Base-by-base conservation (phyloP, 2,797 vertebrate genomes). In the Gymnodraco acuticeps region DNA sequence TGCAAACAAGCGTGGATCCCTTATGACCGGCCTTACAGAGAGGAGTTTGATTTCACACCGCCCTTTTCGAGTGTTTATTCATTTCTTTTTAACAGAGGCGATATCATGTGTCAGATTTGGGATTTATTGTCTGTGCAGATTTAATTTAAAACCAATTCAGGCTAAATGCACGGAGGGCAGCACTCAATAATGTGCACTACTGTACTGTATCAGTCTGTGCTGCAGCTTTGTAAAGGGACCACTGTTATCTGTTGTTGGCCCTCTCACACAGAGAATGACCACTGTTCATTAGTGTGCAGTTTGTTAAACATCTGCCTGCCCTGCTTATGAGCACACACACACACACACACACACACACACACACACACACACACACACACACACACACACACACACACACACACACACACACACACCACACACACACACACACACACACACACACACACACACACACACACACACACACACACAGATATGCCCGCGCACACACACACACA, bases 1-100 rank as follows among this genome's bases (percentile, higher is more conserved):
- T 78, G 79, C 80, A 87, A 87, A 88, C 83, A 89, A 83, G 87
- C 87, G 33, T 63, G 66, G 48, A 51, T 85, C 87, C 78, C 83
- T 79, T 48, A 78, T 83, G 90, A 61, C 75, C 45, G 65, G 60
- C 70, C 78, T 80, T 77, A 81, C 85, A 75, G 75, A 84, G 73
- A 11, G 48, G 56, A 60, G 58, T 75, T 84, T 84, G 77, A 88
- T 85, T 90, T 63, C 54, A 70, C 75, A 38, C 69, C 85, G 38
- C 77, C 78, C 65, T 60, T 47, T 86, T 73, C 75, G 20, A 77
- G 51, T 71, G 73, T 75, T 85, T 84, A 76, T 78, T 82, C 74
- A 58, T 89, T 87, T 81, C 73, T 70, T 78, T 47, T 79, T 51
- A 64, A 70, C 77, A 52, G 46, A 77, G 58, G 77, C 10, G 38